Conservation (phyloP, 2,113 vertebrate genomes). For the Erpornis zantholeuca region DNA sequence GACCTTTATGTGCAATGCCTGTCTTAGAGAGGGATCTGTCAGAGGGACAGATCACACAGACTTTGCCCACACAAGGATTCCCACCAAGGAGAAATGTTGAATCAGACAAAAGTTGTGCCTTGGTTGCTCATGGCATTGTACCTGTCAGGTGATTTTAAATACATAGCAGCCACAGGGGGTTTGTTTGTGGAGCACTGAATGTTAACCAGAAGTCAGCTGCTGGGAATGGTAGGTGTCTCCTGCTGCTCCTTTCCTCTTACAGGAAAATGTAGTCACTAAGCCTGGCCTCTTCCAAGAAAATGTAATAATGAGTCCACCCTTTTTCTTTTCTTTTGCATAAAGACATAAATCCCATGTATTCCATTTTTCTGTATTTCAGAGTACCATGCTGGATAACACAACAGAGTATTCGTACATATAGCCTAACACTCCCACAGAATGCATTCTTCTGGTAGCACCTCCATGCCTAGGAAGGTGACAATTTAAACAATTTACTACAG, state of each 20-base stretch:
- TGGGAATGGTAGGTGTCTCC: neutral
- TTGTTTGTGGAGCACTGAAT: neutral
- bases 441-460: neutral
- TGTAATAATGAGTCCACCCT: neutral
- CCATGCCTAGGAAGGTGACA: neutral
- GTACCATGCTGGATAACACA: neutral
- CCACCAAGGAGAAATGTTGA: neutral
- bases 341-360: neutral
- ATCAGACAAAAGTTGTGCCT: neutral
- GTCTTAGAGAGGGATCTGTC: neutral
- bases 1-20: neutral
- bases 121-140: neutral
- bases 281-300: neutral
- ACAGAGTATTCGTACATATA: neutral
- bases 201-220: neutral
- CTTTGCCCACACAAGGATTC: neutral
- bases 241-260: neutral
- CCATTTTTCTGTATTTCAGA: neutral
- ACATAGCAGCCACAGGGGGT: neutral
- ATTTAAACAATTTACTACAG: neutral
- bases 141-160: neutral
- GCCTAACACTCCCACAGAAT: neutral
- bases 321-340: neutral
- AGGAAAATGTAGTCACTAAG: neutral
- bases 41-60: neutral